Percentiles rank a stretch among this genome's conserved stretches.
Conservation (phyloP, 2,888 invertebrate species). For the Gonocerus acuteangulatus region DNA sequence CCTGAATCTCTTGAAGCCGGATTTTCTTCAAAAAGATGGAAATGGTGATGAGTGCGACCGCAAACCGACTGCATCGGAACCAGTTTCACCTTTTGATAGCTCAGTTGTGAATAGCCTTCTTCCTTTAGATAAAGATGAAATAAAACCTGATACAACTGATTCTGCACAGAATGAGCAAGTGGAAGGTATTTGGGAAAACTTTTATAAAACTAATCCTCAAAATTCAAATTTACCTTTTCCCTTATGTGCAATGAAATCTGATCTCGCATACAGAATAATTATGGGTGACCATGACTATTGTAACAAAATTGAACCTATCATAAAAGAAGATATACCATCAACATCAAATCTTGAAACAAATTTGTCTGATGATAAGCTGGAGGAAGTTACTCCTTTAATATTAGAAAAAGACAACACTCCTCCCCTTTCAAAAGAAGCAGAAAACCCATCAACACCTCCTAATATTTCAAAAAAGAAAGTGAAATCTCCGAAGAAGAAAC, state of each 20-base stretch:
- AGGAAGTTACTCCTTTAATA: conserved; percentile 34
- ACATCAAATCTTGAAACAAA: conserved; percentile 20
- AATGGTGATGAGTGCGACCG: not conserved
- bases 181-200: conserved; percentile 69
- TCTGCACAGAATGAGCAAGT: conserved; percentile 50
- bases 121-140: conserved; percentile 5
- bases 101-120: not conserved
- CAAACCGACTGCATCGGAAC: not conserved
- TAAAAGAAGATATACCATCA: conserved; percentile 39
- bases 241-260: conserved; percentile 33
- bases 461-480: conserved; percentile 44
- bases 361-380: conserved; percentile 29
- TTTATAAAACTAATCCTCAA: conserved; percentile 61
- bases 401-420: conserved; percentile 20
- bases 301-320: conserved; percentile 33
- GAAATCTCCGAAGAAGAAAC: conserved; percentile 48
- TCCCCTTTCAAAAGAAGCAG: conserved; percentile 12
- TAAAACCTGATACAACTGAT: not conserved
- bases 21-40: not conserved
- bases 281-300: conserved; percentile 39
- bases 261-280: conserved; percentile 33
- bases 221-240: conserved; percentile 34
- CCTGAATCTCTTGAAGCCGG: not conserved
- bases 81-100: not conserved
- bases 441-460: conserved; percentile 19